Conservation (phyloP, 1,140 invertebrate species). For the Leucophenga varia region DNA sequence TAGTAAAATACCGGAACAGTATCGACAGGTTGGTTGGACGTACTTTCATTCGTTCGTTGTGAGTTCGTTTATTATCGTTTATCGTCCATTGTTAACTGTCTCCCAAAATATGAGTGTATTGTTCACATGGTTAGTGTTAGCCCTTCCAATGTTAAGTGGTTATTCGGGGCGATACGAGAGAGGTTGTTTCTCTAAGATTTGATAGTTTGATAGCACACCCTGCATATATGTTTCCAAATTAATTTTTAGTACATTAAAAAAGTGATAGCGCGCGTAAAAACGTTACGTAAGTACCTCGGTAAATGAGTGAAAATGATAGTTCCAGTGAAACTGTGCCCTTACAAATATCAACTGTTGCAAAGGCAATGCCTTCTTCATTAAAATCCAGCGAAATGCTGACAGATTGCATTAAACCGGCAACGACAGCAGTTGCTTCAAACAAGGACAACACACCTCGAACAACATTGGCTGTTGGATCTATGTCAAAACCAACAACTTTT, state of each 20-base stretch:
- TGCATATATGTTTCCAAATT: too few relatives aligned
- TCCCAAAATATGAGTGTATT: too few relatives aligned
- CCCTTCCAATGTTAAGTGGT: too few relatives aligned
- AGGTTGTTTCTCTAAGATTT: too few relatives aligned
- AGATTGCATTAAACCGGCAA: neutral
- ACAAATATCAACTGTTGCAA: conserved; percentile 8
- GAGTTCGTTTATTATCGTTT: conserved; percentile 1
- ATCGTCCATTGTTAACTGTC: conserved; percentile 8
- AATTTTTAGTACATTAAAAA: too few relatives aligned
- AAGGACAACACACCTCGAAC: too few relatives aligned
- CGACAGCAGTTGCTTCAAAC: neutral
- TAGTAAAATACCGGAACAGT: conserved; percentile 54
- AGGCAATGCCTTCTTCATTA: conserved; percentile 7
- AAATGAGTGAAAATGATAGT: conserved; percentile 21
- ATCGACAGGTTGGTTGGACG: conserved; percentile 45
- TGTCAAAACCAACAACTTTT: conserved; percentile 1
- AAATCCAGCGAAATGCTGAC: conserved; percentile 13
- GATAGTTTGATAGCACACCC: too few relatives aligned
- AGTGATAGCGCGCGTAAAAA: too few relatives aligned
- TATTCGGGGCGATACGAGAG: too few relatives aligned
- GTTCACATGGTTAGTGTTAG: neutral
- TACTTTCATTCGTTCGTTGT: neutral
- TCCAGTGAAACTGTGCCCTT: neutral
- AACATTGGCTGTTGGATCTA: too few relatives aligned
- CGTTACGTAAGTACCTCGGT: too few relatives aligned